These are phyloP conservation scores for Nineta flava DNA, from an alignment of 2,888 invertebrate species.

Conservation along the genomic window DNA sequence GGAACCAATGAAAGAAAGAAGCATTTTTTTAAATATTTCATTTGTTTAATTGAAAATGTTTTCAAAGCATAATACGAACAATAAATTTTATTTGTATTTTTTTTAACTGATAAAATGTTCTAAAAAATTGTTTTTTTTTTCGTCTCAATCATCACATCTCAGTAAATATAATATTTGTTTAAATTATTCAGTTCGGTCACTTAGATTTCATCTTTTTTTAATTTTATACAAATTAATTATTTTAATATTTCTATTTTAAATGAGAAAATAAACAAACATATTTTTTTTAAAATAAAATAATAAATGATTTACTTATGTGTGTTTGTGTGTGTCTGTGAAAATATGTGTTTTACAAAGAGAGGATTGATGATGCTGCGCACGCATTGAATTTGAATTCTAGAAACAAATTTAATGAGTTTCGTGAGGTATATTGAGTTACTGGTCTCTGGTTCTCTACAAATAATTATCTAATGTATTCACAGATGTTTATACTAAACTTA, in stretches of 20 bases:
- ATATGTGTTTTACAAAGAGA: too few species aligned
- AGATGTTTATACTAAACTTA: too few species aligned
- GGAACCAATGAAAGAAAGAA: neutral
- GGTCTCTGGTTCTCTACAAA: neutral
- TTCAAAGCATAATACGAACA: slow-evolving; percentile 2
- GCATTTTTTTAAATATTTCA: neutral
- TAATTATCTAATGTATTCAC: too few species aligned
- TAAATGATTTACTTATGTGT: neutral
- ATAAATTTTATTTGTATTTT: neutral
- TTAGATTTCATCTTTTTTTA: too few species aligned
- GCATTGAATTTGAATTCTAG: neutral
- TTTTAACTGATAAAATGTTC: neutral
- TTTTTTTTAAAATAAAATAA: neutral
- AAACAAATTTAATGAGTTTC: neutral
- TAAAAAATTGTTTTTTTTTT: neutral
- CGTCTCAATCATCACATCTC: neutral
- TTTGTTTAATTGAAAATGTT: slow-evolving; percentile 2
- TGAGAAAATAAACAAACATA: neutral
- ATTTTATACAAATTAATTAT: neutral
- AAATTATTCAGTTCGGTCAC: slow-evolving; percentile 1
- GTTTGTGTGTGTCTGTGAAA: too few species aligned
- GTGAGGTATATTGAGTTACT: neutral
- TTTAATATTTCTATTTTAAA: too few species aligned
- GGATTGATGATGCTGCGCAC: too few species aligned
- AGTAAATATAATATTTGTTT: neutral